Base-by-base conservation (phyloP, 2,797 vertebrate species). In the Sebastes reedi region DNA sequence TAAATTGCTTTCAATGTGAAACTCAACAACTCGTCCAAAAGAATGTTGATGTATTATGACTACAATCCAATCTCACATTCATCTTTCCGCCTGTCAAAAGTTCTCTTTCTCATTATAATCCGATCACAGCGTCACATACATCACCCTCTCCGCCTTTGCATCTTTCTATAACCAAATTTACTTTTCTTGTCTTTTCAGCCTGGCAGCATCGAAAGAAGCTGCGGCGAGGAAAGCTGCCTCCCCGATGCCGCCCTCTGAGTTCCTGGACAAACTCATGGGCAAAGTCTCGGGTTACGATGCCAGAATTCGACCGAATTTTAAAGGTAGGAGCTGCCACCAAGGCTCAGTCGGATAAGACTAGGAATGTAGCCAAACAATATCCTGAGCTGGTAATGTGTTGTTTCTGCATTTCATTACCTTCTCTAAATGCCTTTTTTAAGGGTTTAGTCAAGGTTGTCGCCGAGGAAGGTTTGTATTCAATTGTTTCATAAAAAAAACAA, bases 181-280 rank as follows among this genome's bases (percentile, higher is more conserved):
- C 30, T 86, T 78, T 76, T 87, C 76, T 94, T 94, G 73, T 95
- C 87, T 95, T 54, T 91, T 60, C 94, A 99, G 99, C 93, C 94
- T 99, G 94, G 99, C 98, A 69, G 97, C 98, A 16, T 99, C 99
- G 52, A 99, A 99, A 95, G 98, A 99, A 94, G 98, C 98, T 22
- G 97, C 97, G 14, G 98, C 97, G 34, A 95, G 98, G 79, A 97
- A 98, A 80, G 96, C 97, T 11, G 93, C 97, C 81, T 95, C 98
- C 65, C 97, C 97, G 8, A 99, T 99, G 97, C 98, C 99, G 59
- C 98, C 99, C 65, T 99, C 99, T 0, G 99, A 99, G 93, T 99
- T 99, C 95, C 93, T 99, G 96, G 99, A 99, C 93, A 99, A 99
- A 81, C 90, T 99, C 87, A 99, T 99, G 99, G 99, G 99, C 69